These are phyloP conservation scores for Trematomus loennbergii DNA, from an alignment of 2,113 vertebrate genomes.

Conservation along the genomic window DNA sequence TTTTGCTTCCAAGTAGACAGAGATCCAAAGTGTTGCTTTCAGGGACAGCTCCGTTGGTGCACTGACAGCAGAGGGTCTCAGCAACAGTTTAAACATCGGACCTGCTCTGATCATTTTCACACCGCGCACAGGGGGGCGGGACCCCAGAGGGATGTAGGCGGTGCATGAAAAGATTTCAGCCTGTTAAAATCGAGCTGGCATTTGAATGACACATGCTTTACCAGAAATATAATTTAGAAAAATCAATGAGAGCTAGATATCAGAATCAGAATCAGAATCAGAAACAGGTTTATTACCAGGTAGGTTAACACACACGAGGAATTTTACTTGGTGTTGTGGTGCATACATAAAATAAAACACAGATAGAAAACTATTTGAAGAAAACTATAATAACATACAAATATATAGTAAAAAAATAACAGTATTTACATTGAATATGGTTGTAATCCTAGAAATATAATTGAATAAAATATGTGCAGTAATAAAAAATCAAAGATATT, in stretches of 20 bases:
- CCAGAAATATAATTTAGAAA: not conserved
- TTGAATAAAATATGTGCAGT: no score
- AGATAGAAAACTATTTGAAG: no score
- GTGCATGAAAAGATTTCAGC: conserved; percentile 19
- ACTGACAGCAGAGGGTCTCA: conserved; percentile 41
- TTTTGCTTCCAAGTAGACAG: conserved; percentile 52
- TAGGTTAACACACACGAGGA: no score
- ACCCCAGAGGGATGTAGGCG: conserved; percentile 13
- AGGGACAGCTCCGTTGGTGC: not conserved
- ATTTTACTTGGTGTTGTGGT: no score
- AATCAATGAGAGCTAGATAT: not conserved
- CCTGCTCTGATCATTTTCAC: conserved; percentile 50
- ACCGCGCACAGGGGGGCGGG: conserved; percentile 45
- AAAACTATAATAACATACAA: no score
- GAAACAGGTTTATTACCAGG: no score
- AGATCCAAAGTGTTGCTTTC: not conserved
- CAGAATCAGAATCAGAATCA: no score
- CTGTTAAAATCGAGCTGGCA: conserved; percentile 41
- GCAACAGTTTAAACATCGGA: conserved; percentile 49
- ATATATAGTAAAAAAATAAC: no score
- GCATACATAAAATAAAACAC: no score
- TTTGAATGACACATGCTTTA: conserved; percentile 42
- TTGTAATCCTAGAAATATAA: no score
- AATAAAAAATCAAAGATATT: no score
- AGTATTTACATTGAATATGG: no score